Evolutionary conservation across 2,888 invertebrate species (phyloP), one percentile per base, ranked within the genome.

Genomic region (Synanthedon tipuliformis): DNA sequence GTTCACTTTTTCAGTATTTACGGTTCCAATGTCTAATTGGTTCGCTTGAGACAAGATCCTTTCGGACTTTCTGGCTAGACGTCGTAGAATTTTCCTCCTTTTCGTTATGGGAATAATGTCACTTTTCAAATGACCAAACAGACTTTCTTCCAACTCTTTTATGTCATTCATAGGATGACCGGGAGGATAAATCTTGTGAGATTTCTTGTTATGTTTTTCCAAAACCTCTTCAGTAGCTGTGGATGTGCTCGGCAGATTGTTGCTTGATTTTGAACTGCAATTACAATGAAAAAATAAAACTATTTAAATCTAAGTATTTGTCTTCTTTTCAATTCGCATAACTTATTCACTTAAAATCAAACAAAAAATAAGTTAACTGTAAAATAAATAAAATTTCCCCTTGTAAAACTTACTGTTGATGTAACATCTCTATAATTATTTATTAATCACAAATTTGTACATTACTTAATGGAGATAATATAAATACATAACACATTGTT

Each of bases 141-240:
- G 57, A 49, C 81, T 75, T 51, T 82, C 64, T 63, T 89, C 89
- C 15, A 90, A 62, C 51, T 85, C 73, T 60, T 85, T 81, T 3
- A 90, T 64, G 48, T 82, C 71, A 63, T 90, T 83, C 70, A 90
- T 89, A 12, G 90, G 90, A 60, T 89, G 89, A 4, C 78, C 80
- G 40, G 79, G 73, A 0, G 83, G 80, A 53, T 81, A 84, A 48
- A 73, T 71, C 52, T 63, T 76, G 52, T 65, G 60, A 53, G 63
- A 61, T 52, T 62, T 65, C 48, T 70, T 68, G 7, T 70, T 66
- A 7, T 64, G 54, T 53, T 60, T 65, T 16, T 68, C 63, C 10
- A 62, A 51, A n/a, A 71, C 57, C 52, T 69, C 66, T 48, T 73
- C 66, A 34, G 66, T 57, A 10, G 48, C 53, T 16, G 45, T 56